These are phyloP conservation scores for Dascyllus trimaculatus DNA, from an alignment of 2,113 vertebrate species.

Conservation along the genomic window DNA sequence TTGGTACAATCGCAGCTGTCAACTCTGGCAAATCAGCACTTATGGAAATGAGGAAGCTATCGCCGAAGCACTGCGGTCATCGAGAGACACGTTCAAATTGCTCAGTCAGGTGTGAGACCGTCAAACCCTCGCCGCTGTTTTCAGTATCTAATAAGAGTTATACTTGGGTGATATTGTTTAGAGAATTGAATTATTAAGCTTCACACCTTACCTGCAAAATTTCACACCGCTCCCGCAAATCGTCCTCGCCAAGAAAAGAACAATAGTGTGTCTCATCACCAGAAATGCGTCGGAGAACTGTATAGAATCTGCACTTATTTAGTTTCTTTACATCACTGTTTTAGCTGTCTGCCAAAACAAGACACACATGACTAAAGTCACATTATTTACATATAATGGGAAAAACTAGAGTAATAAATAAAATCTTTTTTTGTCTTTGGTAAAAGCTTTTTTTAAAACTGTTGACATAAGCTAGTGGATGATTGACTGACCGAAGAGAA, in stretches of 20 bases:
- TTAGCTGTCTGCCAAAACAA: neutral
- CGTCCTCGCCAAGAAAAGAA: neutral
- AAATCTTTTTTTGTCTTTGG: neutral
- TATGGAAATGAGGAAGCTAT: constrained; percentile 44
- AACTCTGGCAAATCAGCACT: constrained; percentile 65
- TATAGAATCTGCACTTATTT: neutral
- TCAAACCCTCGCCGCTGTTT: constrained; percentile 31
- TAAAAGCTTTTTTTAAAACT: neutral
- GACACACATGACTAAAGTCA: neutral
- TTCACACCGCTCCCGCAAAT: constrained; percentile 15
- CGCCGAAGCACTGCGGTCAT: constrained; percentile 21
- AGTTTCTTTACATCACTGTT: neutral
- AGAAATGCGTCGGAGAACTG: neutral
- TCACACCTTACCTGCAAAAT: constrained; percentile 21
- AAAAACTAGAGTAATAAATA: neutral
- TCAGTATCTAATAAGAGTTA: constrained; percentile 27
- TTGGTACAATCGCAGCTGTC: constrained; percentile 74
- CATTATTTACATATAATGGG: too few relatives aligned
- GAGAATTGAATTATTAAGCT: constrained; percentile 9
- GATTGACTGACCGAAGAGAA: constrained; percentile 13
- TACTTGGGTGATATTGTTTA: neutral
- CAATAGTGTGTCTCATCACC: neutral
- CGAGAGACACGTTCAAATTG: constrained; percentile 37
- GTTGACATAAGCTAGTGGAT: neutral
- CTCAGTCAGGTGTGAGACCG: constrained; percentile 37